phyloP scores from a whole-genome alignment of 2,888 invertebrate genomes.

The Hartigia nigra region DNA sequence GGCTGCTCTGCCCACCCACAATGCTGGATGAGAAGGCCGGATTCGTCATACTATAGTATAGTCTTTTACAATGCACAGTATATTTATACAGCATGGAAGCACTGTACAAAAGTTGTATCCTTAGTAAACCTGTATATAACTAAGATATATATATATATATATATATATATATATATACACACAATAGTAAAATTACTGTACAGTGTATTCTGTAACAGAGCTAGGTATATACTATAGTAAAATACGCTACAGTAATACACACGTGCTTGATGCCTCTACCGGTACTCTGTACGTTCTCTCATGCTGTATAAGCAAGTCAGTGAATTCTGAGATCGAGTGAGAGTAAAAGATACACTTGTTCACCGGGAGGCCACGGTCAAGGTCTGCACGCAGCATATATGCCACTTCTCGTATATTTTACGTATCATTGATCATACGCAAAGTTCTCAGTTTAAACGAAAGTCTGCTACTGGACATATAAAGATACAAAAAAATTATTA shows the following conservation, averaged over 20 bases:
- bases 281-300: background rate
- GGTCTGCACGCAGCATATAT: constrained; percentile 8
- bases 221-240: background rate
- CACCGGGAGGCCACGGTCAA: constrained; percentile 19
- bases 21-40: background rate
- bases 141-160: background rate
- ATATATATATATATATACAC: background rate
- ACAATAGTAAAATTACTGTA: background rate
- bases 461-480: background rate
- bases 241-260: background rate
- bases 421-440: background rate
- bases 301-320: background rate
- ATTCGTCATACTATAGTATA: background rate
- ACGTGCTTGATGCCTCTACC: background rate
- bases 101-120: background rate
- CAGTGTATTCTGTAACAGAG: background rate
- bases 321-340: background rate
- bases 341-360: constrained; percentile 17
- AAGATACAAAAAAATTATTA: background rate
- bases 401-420: background rate
- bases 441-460: background rate
- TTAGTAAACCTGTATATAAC: background rate
- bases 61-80: background rate
- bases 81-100: background rate
- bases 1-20: constrained; percentile 20